Evolutionary conservation across 2,888 invertebrate genomes (phyloP).

Genomic region (Dasypogon diadema): DNA sequence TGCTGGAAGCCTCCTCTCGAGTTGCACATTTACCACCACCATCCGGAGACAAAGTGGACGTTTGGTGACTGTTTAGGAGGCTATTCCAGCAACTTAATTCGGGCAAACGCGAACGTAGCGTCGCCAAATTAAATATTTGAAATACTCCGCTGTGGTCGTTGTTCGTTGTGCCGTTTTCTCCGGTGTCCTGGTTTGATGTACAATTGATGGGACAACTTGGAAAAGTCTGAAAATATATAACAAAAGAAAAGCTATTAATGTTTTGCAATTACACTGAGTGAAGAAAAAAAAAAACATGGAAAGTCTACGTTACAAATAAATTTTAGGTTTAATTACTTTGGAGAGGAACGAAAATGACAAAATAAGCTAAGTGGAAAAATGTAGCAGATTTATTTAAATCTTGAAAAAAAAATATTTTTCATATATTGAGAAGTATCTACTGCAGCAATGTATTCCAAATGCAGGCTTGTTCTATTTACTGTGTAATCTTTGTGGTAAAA

Average conservation of each 20-base stretch:
- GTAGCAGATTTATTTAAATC: too few species aligned
- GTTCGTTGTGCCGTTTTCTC: slow-evolving; percentile 52
- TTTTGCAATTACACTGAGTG: too few species aligned
- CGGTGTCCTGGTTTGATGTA: slow-evolving; percentile 61
- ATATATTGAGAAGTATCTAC: too few species aligned
- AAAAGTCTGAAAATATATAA: slow-evolving; percentile 73
- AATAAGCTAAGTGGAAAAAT: too few species aligned
- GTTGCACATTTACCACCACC: slow-evolving; percentile 5
- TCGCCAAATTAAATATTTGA: slow-evolving; percentile 55
- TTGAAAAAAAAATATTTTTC: too few species aligned
- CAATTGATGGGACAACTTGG: slow-evolving; percentile 75
- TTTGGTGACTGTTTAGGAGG: slow-evolving; percentile 60
- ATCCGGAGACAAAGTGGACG: slow-evolving; percentile 28
- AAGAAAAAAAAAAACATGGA: too few species aligned
- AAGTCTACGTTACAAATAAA: too few species aligned
- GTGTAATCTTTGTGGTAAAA: too few species aligned
- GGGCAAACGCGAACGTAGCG: slow-evolving; percentile 76
- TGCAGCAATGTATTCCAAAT: too few species aligned
- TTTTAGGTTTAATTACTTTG: too few species aligned
- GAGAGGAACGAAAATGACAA: too few species aligned
- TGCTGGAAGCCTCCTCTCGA: slow-evolving; percentile 51
- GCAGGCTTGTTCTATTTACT: too few species aligned
- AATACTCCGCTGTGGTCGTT: slow-evolving; percentile 57
- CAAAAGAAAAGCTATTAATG: slow-evolving; percentile 23
- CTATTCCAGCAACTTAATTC: slow-evolving; percentile 69